Evolutionary conservation across 2,888 invertebrate genomes (phyloP), one percentile per base, ranked within the genome.

Genomic region (Lasioglossum calceatum): DNA sequence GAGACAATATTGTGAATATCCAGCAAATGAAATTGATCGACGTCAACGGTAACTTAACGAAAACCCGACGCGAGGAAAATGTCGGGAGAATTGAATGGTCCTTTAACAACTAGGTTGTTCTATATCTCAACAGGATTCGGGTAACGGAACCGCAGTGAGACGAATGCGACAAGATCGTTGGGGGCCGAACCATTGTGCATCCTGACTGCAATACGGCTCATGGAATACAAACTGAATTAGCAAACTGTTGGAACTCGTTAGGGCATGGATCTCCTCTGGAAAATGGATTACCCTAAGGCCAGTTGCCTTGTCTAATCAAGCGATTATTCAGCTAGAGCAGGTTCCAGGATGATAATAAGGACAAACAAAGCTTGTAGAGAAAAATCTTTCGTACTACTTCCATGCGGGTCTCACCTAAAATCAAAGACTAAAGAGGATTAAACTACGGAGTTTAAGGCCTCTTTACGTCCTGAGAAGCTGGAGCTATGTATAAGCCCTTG

Each of bases 11-110:
- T 23, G 12, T n/a, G 44, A 14, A 32, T 72, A 36, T 8, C 19
- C 58, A 27, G 10, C 2, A 3, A 23, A 8, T 4, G 14, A 32
- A 36, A 54, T 23, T n/a, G 10, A 23, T 0, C 54, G 8, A 47
- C 36, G 42, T 84, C 36, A 76, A 77, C 23, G 23, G 12, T 71
- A 61, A 75, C 5, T 84, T 16, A 54, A 71, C 44, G 16, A 19
- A 64, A 64, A 32, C 5, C 16, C 32, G 64, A 32, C 1, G 27
- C 61, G 14, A 1, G 14, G n/a, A 27, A 27, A 61, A 61, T 12
- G 14, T 27, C 61, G 14, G 4, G 27, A 14, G 61, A 27, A 61
- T 61, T 61, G 14, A 27, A 27, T 5, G 27, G 61, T 14, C 1
- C 23, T 61, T 14, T 23, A 23, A 54, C 4, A 61, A 27, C 14